A percentile compares a stretch with the other conserved stretches of the same genome.
These are phyloP conservation scores for Rhodinocichla rosea DNA, from an alignment of 2,113 vertebrate genomes.

Conservation along the genomic window DNA sequence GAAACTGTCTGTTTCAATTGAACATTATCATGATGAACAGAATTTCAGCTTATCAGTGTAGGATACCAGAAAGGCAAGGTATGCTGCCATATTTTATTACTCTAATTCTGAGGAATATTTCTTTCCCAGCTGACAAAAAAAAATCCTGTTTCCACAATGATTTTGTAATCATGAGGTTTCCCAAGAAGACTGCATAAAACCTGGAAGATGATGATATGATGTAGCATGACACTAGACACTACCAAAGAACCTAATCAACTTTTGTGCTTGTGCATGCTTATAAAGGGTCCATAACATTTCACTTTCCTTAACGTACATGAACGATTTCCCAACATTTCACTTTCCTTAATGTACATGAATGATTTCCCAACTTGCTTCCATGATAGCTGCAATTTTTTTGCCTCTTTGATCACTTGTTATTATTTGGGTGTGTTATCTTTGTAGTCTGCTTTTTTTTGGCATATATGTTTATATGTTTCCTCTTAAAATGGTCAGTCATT, in stretches of 20 bases:
- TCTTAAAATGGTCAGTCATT: not conserved
- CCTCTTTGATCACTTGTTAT: not conserved
- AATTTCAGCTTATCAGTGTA: not conserved
- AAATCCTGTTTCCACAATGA: not conserved
- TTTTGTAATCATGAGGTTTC: not conserved
- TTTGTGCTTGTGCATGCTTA: not conserved
- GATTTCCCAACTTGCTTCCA: not conserved
- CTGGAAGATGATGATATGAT: fast-evolving
- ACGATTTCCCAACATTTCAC: not conserved
- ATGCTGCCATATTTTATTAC: not conserved
- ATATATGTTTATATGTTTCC: not conserved
- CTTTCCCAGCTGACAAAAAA: not conserved
- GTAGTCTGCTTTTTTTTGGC: not conserved
- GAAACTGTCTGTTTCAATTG: not conserved
- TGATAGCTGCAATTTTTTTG: not conserved
- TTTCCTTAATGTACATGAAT: not conserved
- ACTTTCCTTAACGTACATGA: not conserved
- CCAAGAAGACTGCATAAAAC: not conserved
- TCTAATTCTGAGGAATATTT: not conserved
- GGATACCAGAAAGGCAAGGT: not conserved
- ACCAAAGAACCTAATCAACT: not conserved
- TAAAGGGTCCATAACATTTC: not conserved
- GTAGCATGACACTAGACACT: fast-evolving
- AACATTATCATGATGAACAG: not conserved
- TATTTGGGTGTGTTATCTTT: not conserved